phyloP scores from a whole-genome alignment of 1,140 invertebrate species.

The Ceratina calcarata region DNA sequence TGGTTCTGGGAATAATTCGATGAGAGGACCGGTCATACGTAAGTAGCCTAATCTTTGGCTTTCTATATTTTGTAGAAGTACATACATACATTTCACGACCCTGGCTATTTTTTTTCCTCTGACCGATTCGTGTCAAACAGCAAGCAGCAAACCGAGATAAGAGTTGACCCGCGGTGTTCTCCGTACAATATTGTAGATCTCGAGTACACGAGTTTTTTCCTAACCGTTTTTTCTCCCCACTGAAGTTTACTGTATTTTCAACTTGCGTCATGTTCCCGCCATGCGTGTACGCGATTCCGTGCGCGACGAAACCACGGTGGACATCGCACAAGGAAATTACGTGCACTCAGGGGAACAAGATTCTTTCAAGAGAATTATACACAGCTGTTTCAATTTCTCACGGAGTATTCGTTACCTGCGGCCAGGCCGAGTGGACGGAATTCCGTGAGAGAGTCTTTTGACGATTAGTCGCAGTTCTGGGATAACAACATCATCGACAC shows the following conservation, averaged over 20 bases:
- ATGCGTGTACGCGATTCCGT: not conserved
- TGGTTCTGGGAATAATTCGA: not conserved
- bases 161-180: slow-evolving; percentile 43
- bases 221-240: not conserved
- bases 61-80: not conserved
- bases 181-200: slow-evolving; percentile 35
- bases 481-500: slow-evolving; percentile 35
- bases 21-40: not conserved
- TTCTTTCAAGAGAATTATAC: not conserved
- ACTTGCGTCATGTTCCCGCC: slow-evolving; percentile 49
- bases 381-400: no score
- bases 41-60: not conserved
- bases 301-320: not conserved
- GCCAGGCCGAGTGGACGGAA: not conserved
- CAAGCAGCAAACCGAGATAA: slow-evolving; percentile 50
- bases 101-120: slow-evolving; percentile 6
- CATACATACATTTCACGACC: not conserved
- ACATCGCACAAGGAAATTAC: slow-evolving; percentile 3
- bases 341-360: not conserved
- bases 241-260: slow-evolving; percentile 21
- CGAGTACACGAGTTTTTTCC: slow-evolving; percentile 8
- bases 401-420: slow-evolving; percentile 15
- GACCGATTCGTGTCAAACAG: not conserved
- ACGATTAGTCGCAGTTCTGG: slow-evolving; percentile 9
- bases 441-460: not conserved